phyloP scores from a whole-genome alignment of 2,797 vertebrate genomes.

The Garrulus glandarius region DNA sequence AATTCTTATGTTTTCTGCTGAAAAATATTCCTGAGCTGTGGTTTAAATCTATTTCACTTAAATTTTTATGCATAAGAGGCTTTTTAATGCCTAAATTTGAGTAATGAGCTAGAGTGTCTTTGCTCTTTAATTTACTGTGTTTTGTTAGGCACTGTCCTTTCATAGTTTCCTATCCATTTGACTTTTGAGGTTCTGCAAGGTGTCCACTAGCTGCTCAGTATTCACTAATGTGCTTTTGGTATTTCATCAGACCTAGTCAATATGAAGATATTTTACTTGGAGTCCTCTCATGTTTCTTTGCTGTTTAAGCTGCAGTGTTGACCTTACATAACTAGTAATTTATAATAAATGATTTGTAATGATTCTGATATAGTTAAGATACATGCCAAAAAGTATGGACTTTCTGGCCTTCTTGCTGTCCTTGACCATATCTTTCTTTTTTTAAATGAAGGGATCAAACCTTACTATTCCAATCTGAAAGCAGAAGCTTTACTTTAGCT shows the following conservation, averaged over 20 bases:
- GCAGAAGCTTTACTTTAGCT: background rate
- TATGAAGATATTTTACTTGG: background rate
- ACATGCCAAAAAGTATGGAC: background rate
- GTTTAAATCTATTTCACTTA: background rate
- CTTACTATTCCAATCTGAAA: background rate
- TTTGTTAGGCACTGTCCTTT: background rate
- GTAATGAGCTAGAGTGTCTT: background rate
- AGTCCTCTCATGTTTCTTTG: background rate
- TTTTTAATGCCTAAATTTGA: background rate
- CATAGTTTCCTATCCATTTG: background rate
- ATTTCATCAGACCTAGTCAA: background rate
- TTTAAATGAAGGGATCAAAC: background rate
- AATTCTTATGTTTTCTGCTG: background rate
- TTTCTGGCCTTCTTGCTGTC: background rate
- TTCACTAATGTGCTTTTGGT: background rate
- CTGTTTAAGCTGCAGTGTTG: background rate
- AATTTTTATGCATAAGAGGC: background rate
- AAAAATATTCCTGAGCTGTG: background rate
- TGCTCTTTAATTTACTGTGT: background rate
- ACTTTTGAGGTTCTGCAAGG: background rate
- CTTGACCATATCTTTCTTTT: background rate
- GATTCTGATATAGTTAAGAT: background rate
- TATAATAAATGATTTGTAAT: background rate
- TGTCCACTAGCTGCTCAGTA: background rate
- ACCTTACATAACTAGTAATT: background rate